Base-by-base conservation (phyloP, 2,888 invertebrate species). In the Pyrocoelia pectoralis region DNA sequence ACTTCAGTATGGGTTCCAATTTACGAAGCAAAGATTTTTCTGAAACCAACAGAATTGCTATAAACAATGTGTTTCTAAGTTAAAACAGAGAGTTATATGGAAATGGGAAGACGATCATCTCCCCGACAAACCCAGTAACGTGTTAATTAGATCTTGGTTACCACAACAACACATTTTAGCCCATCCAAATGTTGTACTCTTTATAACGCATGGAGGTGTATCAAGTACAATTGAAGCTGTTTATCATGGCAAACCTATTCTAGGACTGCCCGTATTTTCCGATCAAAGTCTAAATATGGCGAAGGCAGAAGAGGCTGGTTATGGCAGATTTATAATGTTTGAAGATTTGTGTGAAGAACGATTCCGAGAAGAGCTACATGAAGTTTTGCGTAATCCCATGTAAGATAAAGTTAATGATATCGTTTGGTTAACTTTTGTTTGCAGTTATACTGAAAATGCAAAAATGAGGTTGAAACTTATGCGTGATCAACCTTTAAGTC, bases 401-500 rank as follows among this genome's bases (percentile, higher is more conserved):
- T 53, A 53, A 17, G 13, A n/a, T 43, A 15, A 5, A 8, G 2
- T 4, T 43, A 1, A 1, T 33, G 33, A 6, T 15, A 14, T 3
- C 8, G 12, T 15, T 15, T 14, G 13, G 1, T 43, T 15, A 43
- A 8, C 12, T 43, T 15, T 6, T 8, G 13, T 3, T 15, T 43
- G 13, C 41, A 43, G 41, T 2, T 43, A 15, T 13, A 12, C 6
- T 4, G 12, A 3, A 1, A 43, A 43, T 15, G 41, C 41, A 8
- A 15, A 15, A 15, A 15, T 2, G 4, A 43, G 41, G 15, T 43
- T 12, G 13, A 15, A 8, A 5, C 3, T 43, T 12, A 43, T 43
- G 41, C 13, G 84, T 29, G 88, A 89, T 72, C 81, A 88, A 19
- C 86, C 86, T 0, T 75, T 84, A 72, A 81, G 83, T n/a, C 85